A percentile compares a stretch with the other conserved stretches of the same genome.
phyloP scores from a whole-genome alignment of 2,888 invertebrate species.

The Linhomoeus sp. region DNA sequence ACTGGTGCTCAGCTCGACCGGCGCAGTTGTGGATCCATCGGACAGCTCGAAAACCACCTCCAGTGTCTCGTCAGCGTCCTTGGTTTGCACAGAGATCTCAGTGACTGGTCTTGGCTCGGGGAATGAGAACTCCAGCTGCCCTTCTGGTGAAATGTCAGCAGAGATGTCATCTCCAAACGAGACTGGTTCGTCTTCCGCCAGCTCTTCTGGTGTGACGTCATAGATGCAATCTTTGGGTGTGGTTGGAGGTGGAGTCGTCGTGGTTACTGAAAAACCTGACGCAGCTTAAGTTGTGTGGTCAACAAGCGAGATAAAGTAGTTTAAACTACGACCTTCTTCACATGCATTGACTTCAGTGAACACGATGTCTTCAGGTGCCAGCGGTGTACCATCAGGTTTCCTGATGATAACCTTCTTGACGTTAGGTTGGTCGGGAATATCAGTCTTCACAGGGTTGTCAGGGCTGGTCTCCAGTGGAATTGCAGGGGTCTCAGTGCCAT shows the following conservation, averaged over 20 bases:
- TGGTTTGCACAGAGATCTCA: not conserved
- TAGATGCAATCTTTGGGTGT: not conserved
- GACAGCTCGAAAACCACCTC: not conserved
- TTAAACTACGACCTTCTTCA: not conserved
- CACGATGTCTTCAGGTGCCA: not conserved
- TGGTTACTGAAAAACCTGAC: too few species aligned
- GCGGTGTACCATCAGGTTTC: not conserved
- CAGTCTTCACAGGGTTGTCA: not conserved
- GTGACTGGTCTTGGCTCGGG: not conserved
- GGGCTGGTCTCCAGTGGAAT: not conserved
- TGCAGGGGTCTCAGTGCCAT: not conserved
- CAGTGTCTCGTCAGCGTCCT: not conserved
- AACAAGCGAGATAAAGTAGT: too few species aligned
- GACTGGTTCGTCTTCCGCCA: not conserved
- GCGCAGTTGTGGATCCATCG: not conserved
- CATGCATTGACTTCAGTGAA: not conserved
- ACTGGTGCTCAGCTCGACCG: not conserved
- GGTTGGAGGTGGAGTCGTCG: not conserved
- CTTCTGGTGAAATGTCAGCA: not conserved
- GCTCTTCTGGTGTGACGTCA: not conserved
- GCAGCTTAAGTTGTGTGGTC: too few species aligned
- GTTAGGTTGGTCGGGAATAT: too few species aligned
- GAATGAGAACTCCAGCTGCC: not conserved
- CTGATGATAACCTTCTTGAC: not conserved
- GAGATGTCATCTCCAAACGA: not conserved